A percentile compares a stretch with the other conserved stretches of the same genome.
phyloP scores from a whole-genome alignment of 1,140 invertebrate species.

The Camponotus pennsylvanicus region DNA sequence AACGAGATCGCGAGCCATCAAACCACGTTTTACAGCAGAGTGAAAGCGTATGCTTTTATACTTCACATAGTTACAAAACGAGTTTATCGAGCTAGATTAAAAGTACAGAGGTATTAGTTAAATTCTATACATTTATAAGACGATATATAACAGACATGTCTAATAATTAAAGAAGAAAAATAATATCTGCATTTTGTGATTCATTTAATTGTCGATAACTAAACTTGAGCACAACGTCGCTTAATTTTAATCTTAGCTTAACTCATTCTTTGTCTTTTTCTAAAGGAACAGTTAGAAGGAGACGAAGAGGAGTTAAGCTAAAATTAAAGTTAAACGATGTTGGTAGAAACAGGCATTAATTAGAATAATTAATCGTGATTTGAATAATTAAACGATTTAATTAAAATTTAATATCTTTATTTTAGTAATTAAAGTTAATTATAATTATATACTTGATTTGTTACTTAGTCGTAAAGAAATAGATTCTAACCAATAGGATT shows the following conservation, averaged over 20 bases:
- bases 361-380: no score
- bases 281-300: no score
- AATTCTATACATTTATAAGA: constrained; percentile 2
- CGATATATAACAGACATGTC: background rate
- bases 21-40: constrained; percentile 27
- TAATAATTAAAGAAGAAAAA: constrained; percentile 9
- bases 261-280: no score
- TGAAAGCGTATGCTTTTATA: constrained; percentile 34
- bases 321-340: no score
- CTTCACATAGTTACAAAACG: constrained; percentile 28
- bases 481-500: background rate
- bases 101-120: constrained; percentile 7
- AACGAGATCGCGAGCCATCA: constrained; percentile 16
- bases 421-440: background rate
- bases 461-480: background rate
- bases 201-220: background rate
- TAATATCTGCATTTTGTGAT: background rate
- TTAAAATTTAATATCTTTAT: background rate
- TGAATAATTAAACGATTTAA: constrained; percentile 2
- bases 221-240: background rate
- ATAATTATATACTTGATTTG: background rate
- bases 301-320: no score
- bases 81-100: constrained; percentile 55
- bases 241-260: no score
- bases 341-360: no score